Evolutionary conservation across 2,888 invertebrate genomes (phyloP).

Genomic region (Panopea generosa): DNA sequence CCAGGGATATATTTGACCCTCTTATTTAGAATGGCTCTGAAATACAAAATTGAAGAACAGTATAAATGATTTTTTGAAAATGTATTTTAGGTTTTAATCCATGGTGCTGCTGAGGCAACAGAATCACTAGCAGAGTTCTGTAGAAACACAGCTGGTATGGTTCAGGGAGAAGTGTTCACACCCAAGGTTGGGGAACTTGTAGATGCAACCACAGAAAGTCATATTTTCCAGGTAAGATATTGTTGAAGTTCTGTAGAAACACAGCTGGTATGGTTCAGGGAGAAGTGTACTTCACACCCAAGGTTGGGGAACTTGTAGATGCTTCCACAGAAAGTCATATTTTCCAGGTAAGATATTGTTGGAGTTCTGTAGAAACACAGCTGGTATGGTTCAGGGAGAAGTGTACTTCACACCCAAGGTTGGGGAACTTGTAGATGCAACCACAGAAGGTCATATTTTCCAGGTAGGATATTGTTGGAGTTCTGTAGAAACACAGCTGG

Average conservation of each 20-base stretch:
- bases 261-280: conserved; percentile 87
- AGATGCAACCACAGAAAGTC: conserved; percentile 98
- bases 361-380: conserved; percentile 87
- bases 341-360: conserved; percentile 96
- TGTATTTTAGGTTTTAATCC: conserved; percentile 89
- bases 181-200: conserved; percentile 91
- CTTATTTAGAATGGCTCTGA: too few species aligned
- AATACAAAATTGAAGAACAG: too few species aligned
- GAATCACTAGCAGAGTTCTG: conserved; percentile 89
- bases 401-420: conserved; percentile 93
- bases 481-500: conserved; percentile 88
- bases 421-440: conserved; percentile 95
- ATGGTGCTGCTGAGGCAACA: conserved; percentile 90
- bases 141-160: conserved; percentile 87
- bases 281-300: conserved; percentile 94
- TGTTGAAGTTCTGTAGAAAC: conserved; percentile 89
- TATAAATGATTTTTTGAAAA: too few species aligned
- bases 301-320: conserved; percentile 91
- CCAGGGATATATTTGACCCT: too few species aligned
- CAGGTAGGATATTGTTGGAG: conserved; percentile 92
- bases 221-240: conserved; percentile 98
- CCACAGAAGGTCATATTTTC: conserved; percentile 98
- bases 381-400: conserved; percentile 88
- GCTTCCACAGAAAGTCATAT: conserved; percentile 99
- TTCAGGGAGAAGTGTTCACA: conserved; percentile 90